Base-by-base conservation (phyloP, 1,140 invertebrate genomes). In the Drosophila quadrilineata region DNA sequence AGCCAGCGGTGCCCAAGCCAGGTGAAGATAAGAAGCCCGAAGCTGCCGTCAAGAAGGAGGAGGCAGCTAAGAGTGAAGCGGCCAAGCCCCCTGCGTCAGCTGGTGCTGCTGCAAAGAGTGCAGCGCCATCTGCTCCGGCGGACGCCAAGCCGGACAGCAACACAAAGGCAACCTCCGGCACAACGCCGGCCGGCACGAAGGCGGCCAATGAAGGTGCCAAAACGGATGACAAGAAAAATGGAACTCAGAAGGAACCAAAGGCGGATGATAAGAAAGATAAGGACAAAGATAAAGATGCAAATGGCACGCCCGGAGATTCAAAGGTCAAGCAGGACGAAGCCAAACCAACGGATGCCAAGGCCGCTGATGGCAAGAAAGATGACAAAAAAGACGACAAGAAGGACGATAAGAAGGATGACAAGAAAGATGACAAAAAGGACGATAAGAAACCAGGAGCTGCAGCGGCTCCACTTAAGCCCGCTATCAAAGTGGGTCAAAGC, bases 401-500 rank as follows among this genome's bases (percentile, higher is more conserved):
- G 26, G 14, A 50, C 5, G 80, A 75, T 1, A n/a, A n/a, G n/a
- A n/a, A n/a, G n/a, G 65, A 71, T 22, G 45, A 26, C 10, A 80
- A 80, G 19, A 80, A 82, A 14, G 49, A 69, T 3, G 46, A 33
- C 5, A n/a, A n/a, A n/a, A n/a, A n/a, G n/a, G 74, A 71, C 10
- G 77, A 68, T 3, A 86, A 82, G 16, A 87, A 87, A 26, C 60
- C 73, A 4, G 71, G n/a, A n/a, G n/a, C n/a, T n/a, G n/a, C 58
- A 6, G 45, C 73, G 10, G 76, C 48, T 2, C 65, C 80, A 45
- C 64, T 76, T 0, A 89, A 89, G 12, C 84, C 87, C 0, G 79
- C 69, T 24, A 89, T 88, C 16, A 89, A 89, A 21, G 87, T 89
- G 48, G 88, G 88, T 3, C 85, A 89, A 40, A 89, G 88, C 54